Percentiles rank a stretch among this genome's conserved stretches.
phyloP scores from a whole-genome alignment of 2,888 invertebrate species.

The Disparrhopalites patrizii region DNA sequence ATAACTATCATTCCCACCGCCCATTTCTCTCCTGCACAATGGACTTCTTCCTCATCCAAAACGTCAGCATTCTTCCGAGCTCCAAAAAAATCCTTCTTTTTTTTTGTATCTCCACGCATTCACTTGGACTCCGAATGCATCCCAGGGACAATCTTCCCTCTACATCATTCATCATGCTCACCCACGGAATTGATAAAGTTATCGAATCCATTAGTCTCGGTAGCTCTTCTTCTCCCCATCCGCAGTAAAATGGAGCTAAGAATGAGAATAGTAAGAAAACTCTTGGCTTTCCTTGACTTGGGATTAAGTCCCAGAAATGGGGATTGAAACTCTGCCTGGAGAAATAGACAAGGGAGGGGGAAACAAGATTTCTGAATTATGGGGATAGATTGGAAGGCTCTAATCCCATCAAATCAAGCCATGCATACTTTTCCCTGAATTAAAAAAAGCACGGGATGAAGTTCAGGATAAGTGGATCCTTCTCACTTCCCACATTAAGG shows the following conservation, averaged over 20 bases:
- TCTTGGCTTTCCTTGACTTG: neutral
- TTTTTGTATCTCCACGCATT: neutral
- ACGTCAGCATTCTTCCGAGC: too few relatives aligned
- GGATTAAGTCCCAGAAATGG: neutral
- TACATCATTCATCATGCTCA: constrained; percentile 28
- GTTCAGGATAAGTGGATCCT: constrained; percentile 19
- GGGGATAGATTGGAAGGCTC: neutral
- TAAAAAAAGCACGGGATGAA: neutral
- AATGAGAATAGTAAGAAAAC: too few relatives aligned
- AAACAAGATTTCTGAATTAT: too few relatives aligned
- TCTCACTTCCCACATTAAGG: constrained; percentile 13
- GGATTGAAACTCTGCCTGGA: neutral
- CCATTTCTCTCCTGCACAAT: constrained; percentile 26
- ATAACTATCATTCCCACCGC: constrained; percentile 16
- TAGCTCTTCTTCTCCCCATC: neutral
- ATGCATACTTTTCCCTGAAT: too few relatives aligned
- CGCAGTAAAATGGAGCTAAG: too few relatives aligned
- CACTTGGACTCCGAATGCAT: too few relatives aligned
- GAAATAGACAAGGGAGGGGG: neutral
- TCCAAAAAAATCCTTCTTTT: too few relatives aligned
- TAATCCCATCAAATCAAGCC: constrained; percentile 15
- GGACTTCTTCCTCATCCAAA: too few relatives aligned
- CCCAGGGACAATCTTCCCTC: constrained; percentile 19
- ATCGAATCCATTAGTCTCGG: too few relatives aligned
- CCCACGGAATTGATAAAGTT: too few relatives aligned